Base-by-base conservation (phyloP, 2,888 invertebrate genomes). In the Pollenia angustigena region DNA sequence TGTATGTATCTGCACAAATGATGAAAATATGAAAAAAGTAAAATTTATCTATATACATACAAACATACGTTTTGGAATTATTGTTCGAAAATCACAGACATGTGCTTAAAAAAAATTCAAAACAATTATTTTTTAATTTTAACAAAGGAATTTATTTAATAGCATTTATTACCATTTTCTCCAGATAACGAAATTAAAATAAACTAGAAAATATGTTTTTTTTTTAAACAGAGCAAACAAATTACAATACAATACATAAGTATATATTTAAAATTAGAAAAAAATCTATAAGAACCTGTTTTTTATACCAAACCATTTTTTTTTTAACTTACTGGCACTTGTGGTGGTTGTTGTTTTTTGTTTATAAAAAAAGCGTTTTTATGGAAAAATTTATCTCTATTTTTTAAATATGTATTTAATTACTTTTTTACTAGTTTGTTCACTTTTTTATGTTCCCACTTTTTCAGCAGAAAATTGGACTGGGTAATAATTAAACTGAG, bases 321-420 rank as follows among this genome's bases (percentile, higher is more conserved):
- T 42, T 16, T 18, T 6, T 6, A 16, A 71, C 69, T 71, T 71
- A 71, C 69, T 71, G 69, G 69, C 69, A 71, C 69, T 71, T 52
- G 52, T 71, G 40, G 66, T 62, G 44, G 6, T n/a, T 40, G 10
- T n/a, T 4, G 12, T 3, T 18, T 46, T 64, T 18, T 71, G 4
- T 32, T 32, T 32, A 32, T 32, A 32, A 32, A 4, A 4, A 32
- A 32, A 32, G 6, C 23, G 32, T 32, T 54, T 50, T 23, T 12
- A 18, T 52, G 52, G 40, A 69, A 69, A 69, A 69, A 68, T 48
- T 66, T 48, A 68, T 69, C 18, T 46, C 48, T 69, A 40, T 69
- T 69, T 52, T 69, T 50, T 23, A 16, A 16, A 40, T 32, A n/a
- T n/a, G n/a, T n/a, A n/a, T 32, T 50, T 12, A 12, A 62, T 10